Percentiles rank a stretch among this genome's conserved stretches.
Evolutionary conservation across 2,888 invertebrate genomes (phyloP).

Genomic region (Lamellibrachia satsuma): DNA sequence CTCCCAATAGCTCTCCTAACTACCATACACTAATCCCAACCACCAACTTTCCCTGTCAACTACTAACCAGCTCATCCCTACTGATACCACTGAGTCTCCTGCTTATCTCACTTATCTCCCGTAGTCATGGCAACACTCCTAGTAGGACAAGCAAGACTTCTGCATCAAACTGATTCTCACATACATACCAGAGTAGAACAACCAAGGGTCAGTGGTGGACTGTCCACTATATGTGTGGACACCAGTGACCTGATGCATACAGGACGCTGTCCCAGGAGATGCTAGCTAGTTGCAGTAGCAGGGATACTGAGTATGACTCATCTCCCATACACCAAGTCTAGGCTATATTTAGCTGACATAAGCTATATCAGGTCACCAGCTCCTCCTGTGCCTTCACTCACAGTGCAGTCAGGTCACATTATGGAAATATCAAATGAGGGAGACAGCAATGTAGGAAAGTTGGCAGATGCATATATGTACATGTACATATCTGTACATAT

Average conservation of each 20-base stretch:
- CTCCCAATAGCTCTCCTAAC: neutral
- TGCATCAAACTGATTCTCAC: neutral
- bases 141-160: neutral
- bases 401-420: neutral
- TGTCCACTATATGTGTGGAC: neutral
- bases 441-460: neutral
- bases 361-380: neutral
- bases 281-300: neutral
- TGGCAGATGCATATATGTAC: neutral
- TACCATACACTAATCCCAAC: neutral
- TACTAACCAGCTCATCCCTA: too few relatives aligned
- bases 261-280: neutral
- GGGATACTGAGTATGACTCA: neutral
- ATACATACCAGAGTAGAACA: neutral
- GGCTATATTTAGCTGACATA: constrained; percentile 5
- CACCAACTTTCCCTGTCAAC: neutral
- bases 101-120: neutral
- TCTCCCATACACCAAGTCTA: neutral
- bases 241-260: neutral
- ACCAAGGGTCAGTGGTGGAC: neutral
- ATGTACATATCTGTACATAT: too few relatives aligned
- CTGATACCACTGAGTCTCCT: too few relatives aligned
- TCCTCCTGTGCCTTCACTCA: neutral
- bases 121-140: neutral
- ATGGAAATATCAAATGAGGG: neutral